A percentile compares a stretch with the other conserved stretches of the same genome.
Conservation (phyloP, 2,888 invertebrate species). For the Entomobrya proxima region DNA sequence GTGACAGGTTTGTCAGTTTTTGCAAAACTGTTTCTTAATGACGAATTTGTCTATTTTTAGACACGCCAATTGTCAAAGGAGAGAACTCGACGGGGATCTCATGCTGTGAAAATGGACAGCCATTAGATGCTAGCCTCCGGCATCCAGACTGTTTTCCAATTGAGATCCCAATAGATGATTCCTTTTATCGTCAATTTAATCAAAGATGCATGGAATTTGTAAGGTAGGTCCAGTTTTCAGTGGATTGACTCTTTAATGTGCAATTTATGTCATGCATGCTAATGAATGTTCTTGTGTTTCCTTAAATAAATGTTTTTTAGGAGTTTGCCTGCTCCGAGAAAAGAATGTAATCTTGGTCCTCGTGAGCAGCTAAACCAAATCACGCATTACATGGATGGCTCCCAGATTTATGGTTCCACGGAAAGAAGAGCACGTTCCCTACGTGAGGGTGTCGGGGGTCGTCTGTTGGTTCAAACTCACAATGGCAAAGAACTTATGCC, state of each 20-base stretch:
- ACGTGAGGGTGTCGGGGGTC: conserved; percentile 82
- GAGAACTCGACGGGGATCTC: conserved; percentile 76
- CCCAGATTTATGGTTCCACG: conserved; percentile 84
- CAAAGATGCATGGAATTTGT: conserved; percentile 79
- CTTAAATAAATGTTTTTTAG: conserved; percentile 41
- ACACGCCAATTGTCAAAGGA: conserved; percentile 75
- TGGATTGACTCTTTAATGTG: neutral
- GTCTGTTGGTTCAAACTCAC: conserved; percentile 82
- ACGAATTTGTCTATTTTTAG: conserved; percentile 5
- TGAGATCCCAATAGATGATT: conserved; percentile 77
- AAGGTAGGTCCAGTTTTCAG: conserved; percentile 73
- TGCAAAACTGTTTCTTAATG: neutral
- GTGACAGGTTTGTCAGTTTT: conserved; percentile 11
- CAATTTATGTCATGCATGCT: neutral
- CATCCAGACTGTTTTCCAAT: conserved; percentile 78
- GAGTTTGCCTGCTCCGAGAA: conserved; percentile 78
- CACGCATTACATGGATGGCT: conserved; percentile 85
- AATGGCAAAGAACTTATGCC: conserved; percentile 82
- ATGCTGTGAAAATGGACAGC: conserved; percentile 77
- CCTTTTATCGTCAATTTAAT: conserved; percentile 77
- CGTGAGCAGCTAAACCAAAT: conserved; percentile 85
- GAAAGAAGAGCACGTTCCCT: conserved; percentile 80
- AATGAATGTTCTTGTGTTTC: neutral
- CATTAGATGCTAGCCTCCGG: conserved; percentile 72
- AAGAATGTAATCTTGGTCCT: conserved; percentile 79